Evolutionary conservation across 2,888 invertebrate species (phyloP).

Genomic region (Embidobia sp.): DNA sequence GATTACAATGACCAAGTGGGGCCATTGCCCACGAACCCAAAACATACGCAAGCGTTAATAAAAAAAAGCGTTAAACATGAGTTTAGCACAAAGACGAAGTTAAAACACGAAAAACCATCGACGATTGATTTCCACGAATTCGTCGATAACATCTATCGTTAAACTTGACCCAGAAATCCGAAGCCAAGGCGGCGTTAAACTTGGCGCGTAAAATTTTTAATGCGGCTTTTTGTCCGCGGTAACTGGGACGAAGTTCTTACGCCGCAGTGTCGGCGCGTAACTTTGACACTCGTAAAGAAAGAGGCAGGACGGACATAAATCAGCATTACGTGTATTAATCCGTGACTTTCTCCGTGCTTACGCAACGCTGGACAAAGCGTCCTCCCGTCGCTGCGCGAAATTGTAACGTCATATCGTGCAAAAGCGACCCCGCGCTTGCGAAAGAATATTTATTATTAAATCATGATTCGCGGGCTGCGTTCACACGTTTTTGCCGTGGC

Average conservation of each 20-base stretch:
- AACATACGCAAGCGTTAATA: too few species aligned
- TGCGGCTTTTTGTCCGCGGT: constrained; percentile 18
- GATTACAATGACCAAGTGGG: too few species aligned
- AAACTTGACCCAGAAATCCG: constrained; percentile 49
- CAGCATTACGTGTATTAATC: constrained; percentile 76
- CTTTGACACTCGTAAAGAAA: constrained; percentile 39
- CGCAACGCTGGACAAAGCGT: constrained; percentile 52
- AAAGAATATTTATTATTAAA: constrained; percentile 36
- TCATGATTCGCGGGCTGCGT: constrained; percentile 17
- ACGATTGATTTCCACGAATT: constrained; percentile 20
- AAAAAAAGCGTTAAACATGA: too few species aligned
- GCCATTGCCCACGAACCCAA: too few species aligned
- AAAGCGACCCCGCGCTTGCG: constrained; percentile 17
- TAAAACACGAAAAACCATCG: not conserved
- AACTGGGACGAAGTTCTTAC: constrained; percentile 34
- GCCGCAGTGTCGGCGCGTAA: constrained; percentile 21
- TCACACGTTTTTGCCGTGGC: constrained; percentile 38
- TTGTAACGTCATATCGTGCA: too few species aligned
- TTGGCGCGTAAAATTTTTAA: constrained; percentile 36
- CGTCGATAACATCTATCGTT: constrained; percentile 15
- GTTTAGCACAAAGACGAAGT: too few species aligned
- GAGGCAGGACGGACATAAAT: constrained; percentile 69
- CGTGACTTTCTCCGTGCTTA: constrained; percentile 56
- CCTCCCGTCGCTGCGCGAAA: constrained; percentile 21
- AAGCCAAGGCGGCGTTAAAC: constrained; percentile 17